phyloP scores from a whole-genome alignment of 2,888 invertebrate genomes.

The Euzophera pinguis region DNA sequence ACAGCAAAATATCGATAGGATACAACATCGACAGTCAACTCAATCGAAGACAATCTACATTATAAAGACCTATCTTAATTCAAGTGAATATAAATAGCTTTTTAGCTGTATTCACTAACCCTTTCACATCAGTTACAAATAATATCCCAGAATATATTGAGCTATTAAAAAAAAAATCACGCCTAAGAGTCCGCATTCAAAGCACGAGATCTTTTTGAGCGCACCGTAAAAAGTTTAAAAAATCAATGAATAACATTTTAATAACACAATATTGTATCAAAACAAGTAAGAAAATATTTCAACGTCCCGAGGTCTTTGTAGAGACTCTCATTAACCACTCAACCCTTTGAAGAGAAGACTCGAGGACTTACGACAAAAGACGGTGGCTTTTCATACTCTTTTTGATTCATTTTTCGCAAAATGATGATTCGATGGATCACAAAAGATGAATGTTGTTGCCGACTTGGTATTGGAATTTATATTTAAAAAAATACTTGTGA shows the following conservation, averaged over 20 bases:
- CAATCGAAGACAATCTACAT: too few relatives aligned
- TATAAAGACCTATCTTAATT: too few relatives aligned
- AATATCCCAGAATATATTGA: too few relatives aligned
- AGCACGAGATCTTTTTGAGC: not conserved
- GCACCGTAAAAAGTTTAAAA: constrained; percentile 9
- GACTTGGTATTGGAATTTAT: not conserved
- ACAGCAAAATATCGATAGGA: too few relatives aligned
- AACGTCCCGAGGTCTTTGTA: constrained; percentile 32
- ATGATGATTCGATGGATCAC: not conserved
- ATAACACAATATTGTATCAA: constrained; percentile 25
- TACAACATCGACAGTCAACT: too few relatives aligned
- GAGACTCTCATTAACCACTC: constrained; percentile 51
- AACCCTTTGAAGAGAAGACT: constrained; percentile 46
- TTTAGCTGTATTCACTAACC: too few relatives aligned
- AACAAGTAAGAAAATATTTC: constrained; percentile 25
- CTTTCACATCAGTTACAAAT: too few relatives aligned
- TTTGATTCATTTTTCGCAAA: constrained; percentile 12
- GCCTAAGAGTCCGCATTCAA: not conserved
- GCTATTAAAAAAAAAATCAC: too few relatives aligned
- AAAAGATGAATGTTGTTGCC: not conserved
- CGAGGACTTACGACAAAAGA: constrained; percentile 38
- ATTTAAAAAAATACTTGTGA: not conserved
- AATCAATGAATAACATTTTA: constrained; percentile 6
- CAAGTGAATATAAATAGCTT: too few relatives aligned
- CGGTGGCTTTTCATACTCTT: constrained; percentile 36